Base-by-base conservation (phyloP, 2,888 invertebrate species). In the Branchipolynoe longqiensis region DNA sequence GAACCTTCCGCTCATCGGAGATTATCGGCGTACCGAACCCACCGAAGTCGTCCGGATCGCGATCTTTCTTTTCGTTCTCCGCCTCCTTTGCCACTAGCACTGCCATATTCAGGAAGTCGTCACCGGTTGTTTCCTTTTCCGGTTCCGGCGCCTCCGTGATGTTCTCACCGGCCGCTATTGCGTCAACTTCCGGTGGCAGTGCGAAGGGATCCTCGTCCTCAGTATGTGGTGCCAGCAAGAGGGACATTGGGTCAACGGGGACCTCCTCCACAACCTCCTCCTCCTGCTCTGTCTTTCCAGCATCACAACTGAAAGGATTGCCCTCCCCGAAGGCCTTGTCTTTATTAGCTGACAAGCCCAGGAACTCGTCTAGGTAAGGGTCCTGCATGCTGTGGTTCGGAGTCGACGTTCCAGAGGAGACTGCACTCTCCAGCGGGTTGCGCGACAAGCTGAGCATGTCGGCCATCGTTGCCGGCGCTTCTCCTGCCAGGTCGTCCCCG, bases 281-380 rank as follows among this genome's bases (percentile, higher is more conserved):
- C 28, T 41, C 25, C 25, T 12, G 62, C 12, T 6, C 62, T n/a
- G n/a, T 31, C 38, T 22, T 3, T 41, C 38, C 36, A 22, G 40
- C 41, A 1, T 73, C 84, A 0, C 48, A 33, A 0, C 69, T 73
- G 40, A 69, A 64, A 33, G 69, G 69, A 54, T 64, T 73, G 33
- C 48, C 84, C 1, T 69, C 73, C 22, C 73, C 84, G 1, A 28
- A 31, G 36, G 85, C 48, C 38, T 41, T 78, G 31, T 83, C 28
- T 41, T 78, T 83, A 31, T 56, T 73, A 40, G n/a, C 36, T 22
- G 69, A 41, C 28, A 86, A 73, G 3, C 86, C 86, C 0, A 86
- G 86, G 62, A 86, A 86, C 4, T 83, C 86, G 62, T 86, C 86
- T 14, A 86, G 56, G 25, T 84, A 62, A 31, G 54, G 74, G 22